phyloP scores from a whole-genome alignment of 2,888 invertebrate genomes.

The Epinotia bilunana region DNA sequence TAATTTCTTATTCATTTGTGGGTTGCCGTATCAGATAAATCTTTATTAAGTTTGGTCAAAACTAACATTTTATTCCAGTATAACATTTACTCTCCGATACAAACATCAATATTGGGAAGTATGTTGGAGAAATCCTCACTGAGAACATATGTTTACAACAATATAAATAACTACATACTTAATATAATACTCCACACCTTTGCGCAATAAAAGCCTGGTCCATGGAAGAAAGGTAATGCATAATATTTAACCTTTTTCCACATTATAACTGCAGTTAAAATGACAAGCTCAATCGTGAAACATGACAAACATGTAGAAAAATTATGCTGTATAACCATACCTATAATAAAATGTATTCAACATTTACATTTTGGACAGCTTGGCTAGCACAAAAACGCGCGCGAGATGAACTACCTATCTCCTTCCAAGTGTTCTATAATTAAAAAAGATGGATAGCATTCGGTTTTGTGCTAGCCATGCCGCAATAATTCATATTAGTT shows the following conservation, averaged over 20 bases:
- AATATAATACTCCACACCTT: slow-evolving; percentile 24
- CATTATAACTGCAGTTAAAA: neutral
- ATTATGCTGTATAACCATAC: neutral
- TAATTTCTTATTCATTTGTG: no score
- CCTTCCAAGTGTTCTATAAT: no score
- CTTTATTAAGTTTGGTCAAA: no score
- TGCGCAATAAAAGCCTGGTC: slow-evolving; percentile 34
- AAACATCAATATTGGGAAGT: neutral
- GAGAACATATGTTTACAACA: neutral
- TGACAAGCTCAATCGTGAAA: neutral
- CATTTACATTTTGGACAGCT: neutral
- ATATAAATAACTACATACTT: neutral
- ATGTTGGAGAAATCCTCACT: neutral
- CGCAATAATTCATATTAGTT: no score
- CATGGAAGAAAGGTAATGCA: slow-evolving; percentile 8
- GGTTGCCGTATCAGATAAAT: no score
- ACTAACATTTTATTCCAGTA: neutral
- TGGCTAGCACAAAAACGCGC: no score
- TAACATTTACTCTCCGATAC: neutral
- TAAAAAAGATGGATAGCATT: no score
- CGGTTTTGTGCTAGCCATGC: no score
- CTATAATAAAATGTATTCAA: neutral
- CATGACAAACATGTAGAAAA: neutral
- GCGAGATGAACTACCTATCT: no score
- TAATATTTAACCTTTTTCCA: neutral